phyloP scores from a whole-genome alignment of 2,888 invertebrate species.

The Xestia c-nigrum region DNA sequence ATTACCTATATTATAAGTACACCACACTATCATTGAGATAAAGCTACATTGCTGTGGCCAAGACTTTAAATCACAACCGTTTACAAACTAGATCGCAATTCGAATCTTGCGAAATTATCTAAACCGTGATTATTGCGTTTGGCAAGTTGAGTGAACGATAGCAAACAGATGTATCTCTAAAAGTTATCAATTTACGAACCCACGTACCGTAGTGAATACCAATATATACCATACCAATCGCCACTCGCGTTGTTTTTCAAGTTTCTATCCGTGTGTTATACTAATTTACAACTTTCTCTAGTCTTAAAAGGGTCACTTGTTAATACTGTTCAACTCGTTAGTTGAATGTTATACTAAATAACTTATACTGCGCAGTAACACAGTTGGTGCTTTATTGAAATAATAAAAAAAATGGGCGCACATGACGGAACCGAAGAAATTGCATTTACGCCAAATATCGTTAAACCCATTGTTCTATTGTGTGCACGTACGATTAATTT shows the following conservation, averaged over 20 bases:
- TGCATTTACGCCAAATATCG: slow-evolving; percentile 39
- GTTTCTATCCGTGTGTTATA: slow-evolving; percentile 7
- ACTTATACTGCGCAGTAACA: slow-evolving; percentile 21
- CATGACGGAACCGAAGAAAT: slow-evolving; percentile 49
- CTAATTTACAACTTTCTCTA: slow-evolving; percentile 22
- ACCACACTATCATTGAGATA: background rate
- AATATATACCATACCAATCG: background rate
- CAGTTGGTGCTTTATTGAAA: slow-evolving; percentile 14
- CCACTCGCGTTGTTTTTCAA: background rate
- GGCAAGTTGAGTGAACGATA: slow-evolving; percentile 9
- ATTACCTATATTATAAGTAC: slow-evolving; percentile 19
- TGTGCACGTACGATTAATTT: slow-evolving; percentile 32
- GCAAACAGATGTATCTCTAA: slow-evolving; percentile 3
- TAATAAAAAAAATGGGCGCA: slow-evolving; percentile 33
- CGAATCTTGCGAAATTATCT: slow-evolving; percentile 13
- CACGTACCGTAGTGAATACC: background rate
- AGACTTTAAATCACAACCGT: slow-evolving; percentile 9
- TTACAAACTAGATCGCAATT: slow-evolving; percentile 26
- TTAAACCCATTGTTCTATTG: slow-evolving; percentile 50
- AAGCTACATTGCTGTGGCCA: slow-evolving; percentile 1
- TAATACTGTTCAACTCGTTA: slow-evolving; percentile 6
- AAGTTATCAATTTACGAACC: background rate
- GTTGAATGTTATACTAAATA: slow-evolving; percentile 7
- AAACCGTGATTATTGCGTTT: slow-evolving; percentile 8
- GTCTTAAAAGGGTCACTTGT: slow-evolving; percentile 8